Evolutionary conservation across 2,797 vertebrate species (phyloP).

Genomic region (Manis javanica): DNA sequence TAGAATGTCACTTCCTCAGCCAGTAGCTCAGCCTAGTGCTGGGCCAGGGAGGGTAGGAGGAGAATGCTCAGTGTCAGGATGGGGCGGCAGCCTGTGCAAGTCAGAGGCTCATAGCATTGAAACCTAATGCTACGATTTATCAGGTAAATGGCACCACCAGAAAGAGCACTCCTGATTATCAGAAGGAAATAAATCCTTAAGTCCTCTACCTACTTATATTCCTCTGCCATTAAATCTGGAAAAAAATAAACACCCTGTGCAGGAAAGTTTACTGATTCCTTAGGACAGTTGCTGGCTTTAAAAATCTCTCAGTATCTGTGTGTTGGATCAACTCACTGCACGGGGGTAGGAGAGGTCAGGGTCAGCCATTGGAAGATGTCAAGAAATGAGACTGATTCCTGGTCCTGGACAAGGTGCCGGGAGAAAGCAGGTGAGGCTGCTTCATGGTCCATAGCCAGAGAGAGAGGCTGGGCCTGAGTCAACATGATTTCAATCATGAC

Average conservation of each 20-base stretch:
- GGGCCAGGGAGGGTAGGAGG: not conserved
- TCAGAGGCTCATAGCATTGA: conserved; percentile 3
- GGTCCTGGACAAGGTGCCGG: not conserved
- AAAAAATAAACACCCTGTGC: conserved; percentile 50
- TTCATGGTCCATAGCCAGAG: not conserved
- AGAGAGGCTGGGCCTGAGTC: not conserved
- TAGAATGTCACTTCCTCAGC: not conserved
- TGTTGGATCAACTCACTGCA: not conserved
- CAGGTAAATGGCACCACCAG: conserved; percentile 63
- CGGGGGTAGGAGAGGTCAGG: not conserved
- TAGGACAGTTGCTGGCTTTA: conserved; percentile 68
- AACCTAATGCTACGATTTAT: conserved; percentile 65
- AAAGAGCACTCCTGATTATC: conserved; percentile 64
- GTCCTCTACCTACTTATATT: conserved; percentile 58
- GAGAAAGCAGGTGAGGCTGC: not conserved
- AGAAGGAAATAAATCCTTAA: conserved; percentile 51
- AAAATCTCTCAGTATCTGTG: not conserved
- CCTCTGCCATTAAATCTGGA: conserved; percentile 56
- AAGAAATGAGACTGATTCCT: conserved; percentile 60
- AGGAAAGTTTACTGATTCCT: conserved; percentile 73
- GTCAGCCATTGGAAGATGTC: fast-evolving
- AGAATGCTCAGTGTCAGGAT: fast-evolving
- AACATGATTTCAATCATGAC: not conserved
- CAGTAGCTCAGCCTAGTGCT: too few species aligned
- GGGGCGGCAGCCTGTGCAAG: not conserved